Base-by-base conservation (phyloP, 2,797 vertebrate species). In the Rhinella marina region DNA sequence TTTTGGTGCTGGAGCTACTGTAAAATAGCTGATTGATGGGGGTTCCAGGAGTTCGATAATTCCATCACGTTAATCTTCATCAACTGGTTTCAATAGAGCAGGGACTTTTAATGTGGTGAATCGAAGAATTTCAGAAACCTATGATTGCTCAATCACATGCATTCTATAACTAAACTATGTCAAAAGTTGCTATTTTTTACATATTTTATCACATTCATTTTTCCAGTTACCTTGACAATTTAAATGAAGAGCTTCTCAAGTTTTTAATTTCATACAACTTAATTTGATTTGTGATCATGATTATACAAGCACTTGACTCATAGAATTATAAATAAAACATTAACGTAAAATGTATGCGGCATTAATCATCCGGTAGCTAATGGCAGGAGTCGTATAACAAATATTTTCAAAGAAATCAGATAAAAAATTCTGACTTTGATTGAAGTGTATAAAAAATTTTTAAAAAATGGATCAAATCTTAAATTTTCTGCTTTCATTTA, bases 231-330 rank as follows among this genome's bases (percentile, higher is more conserved):
- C 54, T 27, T 56, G n/a, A 56, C 41, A n/a, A n/a, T 62, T n/a
- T 81, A 62, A 62, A 64, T 62, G 79, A 81, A 81, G 41, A 66
- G 80, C n/a, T 48, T 66, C 61, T 81, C 41, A 25, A 14, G 41
- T 50, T 81, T 81, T 64, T 64, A 64, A 81, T 81, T 64, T 66
- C 54, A 41, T 52, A 81, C 21, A 41, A 81, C 29, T 62, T 64
- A 66, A 81, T 81, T 64, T 64, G 61, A 64, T 64, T 66, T 81
- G 80, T 81, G 61, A 64, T 14, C 61, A 16, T 64, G 80, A 81
- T 81, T 81, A 52, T 66, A 25, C 41, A 25, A 66, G 62, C 27
- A 41, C 80, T 81, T 66, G 80, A 64, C 41, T 81, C 80, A 50
- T 66, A 81, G 16, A 11, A 66, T 13, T 81, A 50, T 48, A 81